Percentiles rank a stretch among this genome's conserved stretches.
Conservation (phyloP, 2,113 vertebrate species). For the Labrus mixtus region DNA sequence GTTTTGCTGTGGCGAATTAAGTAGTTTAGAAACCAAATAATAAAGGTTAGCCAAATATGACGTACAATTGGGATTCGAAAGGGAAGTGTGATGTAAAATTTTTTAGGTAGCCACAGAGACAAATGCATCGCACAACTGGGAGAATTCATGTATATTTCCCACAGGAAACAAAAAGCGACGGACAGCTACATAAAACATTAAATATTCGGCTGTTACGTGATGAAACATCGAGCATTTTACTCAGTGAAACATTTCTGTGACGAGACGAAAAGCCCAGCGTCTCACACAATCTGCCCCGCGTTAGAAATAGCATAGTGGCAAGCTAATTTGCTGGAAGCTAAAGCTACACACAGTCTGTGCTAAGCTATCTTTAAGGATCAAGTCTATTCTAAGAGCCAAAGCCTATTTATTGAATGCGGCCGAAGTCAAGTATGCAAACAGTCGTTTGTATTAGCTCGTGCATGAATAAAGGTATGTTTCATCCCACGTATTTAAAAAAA, state of each 20-base stretch:
- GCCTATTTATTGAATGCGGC: slow-evolving; percentile 37
- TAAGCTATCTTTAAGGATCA: slow-evolving; percentile 72
- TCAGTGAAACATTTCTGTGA: background rate
- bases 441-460: background rate
- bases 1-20: background rate
- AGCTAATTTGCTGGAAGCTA: slow-evolving; percentile 69
- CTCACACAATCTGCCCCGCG: slow-evolving; percentile 44
- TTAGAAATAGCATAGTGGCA: slow-evolving; percentile 60
- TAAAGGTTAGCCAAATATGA: background rate
- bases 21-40: background rate
- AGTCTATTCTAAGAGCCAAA: slow-evolving; percentile 57
- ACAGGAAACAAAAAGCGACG: background rate
- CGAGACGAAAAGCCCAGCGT: background rate
- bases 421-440: background rate
- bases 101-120: slow-evolving; percentile 14
- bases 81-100: background rate
- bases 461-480: slow-evolving; percentile 4
- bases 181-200: background rate
- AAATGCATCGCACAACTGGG: background rate
- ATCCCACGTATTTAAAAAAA: slow-evolving; percentile 28
- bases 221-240: background rate
- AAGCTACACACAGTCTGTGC: slow-evolving; percentile 60
- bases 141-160: background rate
- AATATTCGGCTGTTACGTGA: background rate
- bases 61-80: background rate